Conservation (phyloP, 2,113 vertebrate species). For the Esox niger region DNA sequence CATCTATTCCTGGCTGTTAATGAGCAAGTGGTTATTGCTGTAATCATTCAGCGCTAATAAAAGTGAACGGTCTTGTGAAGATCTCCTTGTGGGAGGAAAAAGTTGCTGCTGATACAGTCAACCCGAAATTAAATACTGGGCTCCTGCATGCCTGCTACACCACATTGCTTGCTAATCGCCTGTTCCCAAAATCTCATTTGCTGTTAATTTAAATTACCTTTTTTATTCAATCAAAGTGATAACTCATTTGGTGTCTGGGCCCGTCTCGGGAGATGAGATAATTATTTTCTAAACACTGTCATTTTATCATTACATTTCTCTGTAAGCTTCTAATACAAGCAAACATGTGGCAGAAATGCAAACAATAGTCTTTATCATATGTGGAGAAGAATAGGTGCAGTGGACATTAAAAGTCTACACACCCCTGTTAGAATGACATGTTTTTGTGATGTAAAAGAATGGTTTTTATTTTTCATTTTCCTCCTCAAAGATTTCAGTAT, state of each 20-base stretch:
- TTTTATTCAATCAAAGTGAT: conserved; percentile 25
- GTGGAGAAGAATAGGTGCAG: background rate
- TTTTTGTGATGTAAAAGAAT: too few relatives aligned
- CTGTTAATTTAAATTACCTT: conserved; percentile 37
- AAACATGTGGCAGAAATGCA: background rate
- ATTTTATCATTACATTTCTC: background rate
- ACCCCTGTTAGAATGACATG: too few relatives aligned
- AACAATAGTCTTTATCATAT: background rate
- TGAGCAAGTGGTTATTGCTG: conserved; percentile 33
- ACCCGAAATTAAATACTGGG: conserved; percentile 19
- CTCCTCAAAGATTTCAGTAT: too few relatives aligned
- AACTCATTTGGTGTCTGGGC: conserved; percentile 27
- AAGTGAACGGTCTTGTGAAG: conserved; percentile 28
- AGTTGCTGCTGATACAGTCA: conserved; percentile 42
- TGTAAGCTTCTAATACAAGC: background rate
- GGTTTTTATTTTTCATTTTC: too few relatives aligned
- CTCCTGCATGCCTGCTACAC: background rate
- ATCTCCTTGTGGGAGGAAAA: conserved; percentile 21
- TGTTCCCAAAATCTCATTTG: conserved; percentile 37
- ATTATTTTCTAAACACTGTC: conserved; percentile 12
- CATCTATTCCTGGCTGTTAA: conserved; percentile 20
- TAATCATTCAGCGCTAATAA: conserved; percentile 40
- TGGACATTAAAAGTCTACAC: too few relatives aligned
- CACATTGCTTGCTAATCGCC: conserved; percentile 12
- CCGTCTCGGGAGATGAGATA: conserved; percentile 6